Percentiles rank a stretch among this genome's conserved stretches.
Evolutionary conservation across 2,797 vertebrate species (phyloP).

Genomic region (Bradypodion pumilum): DNA sequence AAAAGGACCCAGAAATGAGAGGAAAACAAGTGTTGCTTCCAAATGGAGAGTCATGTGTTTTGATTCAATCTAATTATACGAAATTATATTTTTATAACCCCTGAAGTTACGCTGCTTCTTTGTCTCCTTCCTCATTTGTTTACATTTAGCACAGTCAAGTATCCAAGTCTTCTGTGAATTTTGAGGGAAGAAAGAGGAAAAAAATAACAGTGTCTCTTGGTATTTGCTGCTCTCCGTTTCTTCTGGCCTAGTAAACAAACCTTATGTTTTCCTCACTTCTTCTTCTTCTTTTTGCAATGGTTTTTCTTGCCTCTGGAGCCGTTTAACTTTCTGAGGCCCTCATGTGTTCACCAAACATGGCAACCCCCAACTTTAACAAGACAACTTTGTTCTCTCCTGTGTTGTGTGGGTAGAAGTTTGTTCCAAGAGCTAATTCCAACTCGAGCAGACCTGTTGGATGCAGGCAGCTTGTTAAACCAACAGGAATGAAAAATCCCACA

Average conservation of each 20-base stretch:
- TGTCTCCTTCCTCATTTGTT: constrained; percentile 68
- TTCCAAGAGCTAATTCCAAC: not conserved
- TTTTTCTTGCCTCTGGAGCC: constrained; percentile 52
- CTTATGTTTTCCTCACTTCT: constrained; percentile 62
- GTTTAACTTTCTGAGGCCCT: constrained; percentile 43
- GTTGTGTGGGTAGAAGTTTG: not conserved
- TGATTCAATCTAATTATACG: constrained; percentile 74
- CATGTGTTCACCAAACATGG: constrained; percentile 26
- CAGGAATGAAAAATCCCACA: no score
- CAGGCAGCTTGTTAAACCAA: no score
- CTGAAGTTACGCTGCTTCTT: constrained; percentile 65
- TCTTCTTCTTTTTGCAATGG: constrained; percentile 42
- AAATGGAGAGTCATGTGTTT: constrained; percentile 72
- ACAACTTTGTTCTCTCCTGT: not conserved
- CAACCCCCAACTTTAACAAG: not conserved
- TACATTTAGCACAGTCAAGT: constrained; percentile 63
- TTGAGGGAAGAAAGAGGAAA: constrained; percentile 38
- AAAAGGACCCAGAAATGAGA: constrained; percentile 43
- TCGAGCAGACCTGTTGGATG: no score
- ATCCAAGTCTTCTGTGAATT: constrained; percentile 64
- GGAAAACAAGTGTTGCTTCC: constrained; percentile 68
- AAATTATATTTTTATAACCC: constrained; percentile 75
- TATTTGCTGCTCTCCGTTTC: constrained; percentile 56
- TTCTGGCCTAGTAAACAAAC: constrained; percentile 68
- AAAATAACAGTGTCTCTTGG: constrained; percentile 48